phyloP scores from a whole-genome alignment of 2,113 vertebrate species.

The Protobothrops flavoviridis region DNA sequence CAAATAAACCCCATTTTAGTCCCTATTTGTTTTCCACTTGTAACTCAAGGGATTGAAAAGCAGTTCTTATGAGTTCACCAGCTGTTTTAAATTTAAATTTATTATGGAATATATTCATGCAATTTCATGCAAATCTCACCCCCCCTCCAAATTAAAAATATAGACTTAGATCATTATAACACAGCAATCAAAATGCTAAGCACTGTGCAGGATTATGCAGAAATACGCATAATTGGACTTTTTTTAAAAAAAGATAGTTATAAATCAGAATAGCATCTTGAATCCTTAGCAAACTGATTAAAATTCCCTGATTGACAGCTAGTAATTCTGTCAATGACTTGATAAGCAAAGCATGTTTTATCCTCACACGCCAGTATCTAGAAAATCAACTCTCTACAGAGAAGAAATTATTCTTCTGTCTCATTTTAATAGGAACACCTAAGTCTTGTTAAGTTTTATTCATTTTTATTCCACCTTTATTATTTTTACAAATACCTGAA shows the following conservation, averaged over 20 bases:
- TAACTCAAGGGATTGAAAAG: background rate
- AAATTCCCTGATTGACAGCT: conserved; percentile 1
- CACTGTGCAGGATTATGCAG: background rate
- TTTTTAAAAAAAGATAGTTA: background rate
- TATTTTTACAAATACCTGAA: background rate
- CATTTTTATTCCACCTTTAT: background rate
- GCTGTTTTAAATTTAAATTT: background rate
- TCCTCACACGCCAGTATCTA: background rate
- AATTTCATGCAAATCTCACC: background rate
- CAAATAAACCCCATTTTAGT: background rate
- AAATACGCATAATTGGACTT: background rate
- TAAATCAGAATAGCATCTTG: background rate
- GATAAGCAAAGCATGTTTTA: background rate
- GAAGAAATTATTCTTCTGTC: background rate
- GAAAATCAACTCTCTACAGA: background rate
- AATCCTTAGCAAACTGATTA: conserved; percentile 5
- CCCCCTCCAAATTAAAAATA: background rate
- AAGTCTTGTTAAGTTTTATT: background rate
- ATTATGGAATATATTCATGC: background rate
- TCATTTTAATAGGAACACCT: background rate
- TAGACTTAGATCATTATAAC: background rate
- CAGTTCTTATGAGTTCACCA: background rate
- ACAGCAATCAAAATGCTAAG: background rate
- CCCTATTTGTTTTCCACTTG: background rate
- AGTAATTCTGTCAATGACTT: background rate